phyloP scores from a whole-genome alignment of 1,140 invertebrate genomes.

The Drosophila neocordata region DNA sequence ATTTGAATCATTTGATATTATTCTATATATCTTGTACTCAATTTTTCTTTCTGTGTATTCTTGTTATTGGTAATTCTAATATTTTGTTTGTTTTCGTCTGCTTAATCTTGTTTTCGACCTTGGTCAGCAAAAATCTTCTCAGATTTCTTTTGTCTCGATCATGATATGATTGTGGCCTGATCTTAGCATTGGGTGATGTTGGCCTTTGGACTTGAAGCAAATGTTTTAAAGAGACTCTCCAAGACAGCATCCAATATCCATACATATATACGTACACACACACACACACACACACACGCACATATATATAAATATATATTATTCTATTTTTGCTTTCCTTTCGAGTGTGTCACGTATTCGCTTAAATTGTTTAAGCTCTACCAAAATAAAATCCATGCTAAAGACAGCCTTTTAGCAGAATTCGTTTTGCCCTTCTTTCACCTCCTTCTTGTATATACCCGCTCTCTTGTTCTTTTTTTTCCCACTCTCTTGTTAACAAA shows the following conservation, averaged over 20 bases:
- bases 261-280: background rate
- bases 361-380: conserved; percentile 52
- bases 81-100: conserved; percentile 2
- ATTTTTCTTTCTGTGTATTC: background rate
- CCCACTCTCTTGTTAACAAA: conserved; percentile 46
- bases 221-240: background rate
- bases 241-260: background rate
- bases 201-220: conserved; percentile 1
- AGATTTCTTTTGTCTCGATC: background rate
- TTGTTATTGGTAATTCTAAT: background rate
- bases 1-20: too few species aligned
- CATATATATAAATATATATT: background rate
- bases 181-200: background rate
- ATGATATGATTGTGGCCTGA: background rate
- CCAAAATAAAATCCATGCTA: conserved; percentile 29
- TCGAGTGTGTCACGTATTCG: conserved; percentile 6
- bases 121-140: background rate
- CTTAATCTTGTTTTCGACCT: background rate
- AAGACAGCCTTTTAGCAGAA: conserved; percentile 68
- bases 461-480: background rate
- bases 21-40: too few species aligned
- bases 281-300: background rate
- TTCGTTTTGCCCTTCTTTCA: conserved; percentile 14
- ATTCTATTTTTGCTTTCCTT: conserved; percentile 5
- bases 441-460: background rate